Evolutionary conservation across 1,140 invertebrate genomes (phyloP), one percentile per base, ranked within the genome.

Genomic region (Parasteatoda tepidariorum): DNA sequence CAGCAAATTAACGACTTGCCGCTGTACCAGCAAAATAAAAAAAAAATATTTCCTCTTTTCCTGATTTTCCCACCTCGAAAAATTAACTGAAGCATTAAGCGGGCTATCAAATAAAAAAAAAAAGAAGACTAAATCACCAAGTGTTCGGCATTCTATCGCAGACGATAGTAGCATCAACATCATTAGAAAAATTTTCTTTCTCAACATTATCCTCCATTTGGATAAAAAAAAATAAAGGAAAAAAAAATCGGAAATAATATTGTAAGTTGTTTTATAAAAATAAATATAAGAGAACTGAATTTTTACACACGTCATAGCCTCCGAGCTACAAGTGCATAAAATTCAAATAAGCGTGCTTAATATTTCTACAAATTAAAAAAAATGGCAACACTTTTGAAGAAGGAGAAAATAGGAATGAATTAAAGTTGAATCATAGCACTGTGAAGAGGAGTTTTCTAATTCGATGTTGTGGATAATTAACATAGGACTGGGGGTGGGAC

Each of bases 21-120:
- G 57, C 30, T 41, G 26, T 18, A n/a, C 7, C 59, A 74, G 59
- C 57, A 74, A 22, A 74, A 31, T 28, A 15, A 3, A 28, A 28
- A 28, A 30, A 55, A 55, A 30, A 30, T 15, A n/a, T 26, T 48
- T 48, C 31, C 31, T 33, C 31, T 55, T 18, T 33, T 38, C n/a
- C 71, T 6, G 30, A 61, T 74, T 74, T 59, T 74, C 71, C 55
- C 55, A 74, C 57, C 11, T 74, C 71, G 57, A 61, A 61, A 59
- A 74, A 74, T 74, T 74, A 74, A 74, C 22, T 33, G 57, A 28
- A 61, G 71, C 71, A 74, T 74, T 74, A 74, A 61, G 61, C 55
- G 22, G n/a, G 31, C 26, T 31, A 34, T 34, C 4, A 18, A 30
- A 22, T n/a, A 71, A 55, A 13, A 71, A 71, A 54, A 71, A 54